Evolutionary conservation across 37 sponge, comb jelly and placozoan species (phyloP).

Genomic region (Crambe crambe): DNA sequence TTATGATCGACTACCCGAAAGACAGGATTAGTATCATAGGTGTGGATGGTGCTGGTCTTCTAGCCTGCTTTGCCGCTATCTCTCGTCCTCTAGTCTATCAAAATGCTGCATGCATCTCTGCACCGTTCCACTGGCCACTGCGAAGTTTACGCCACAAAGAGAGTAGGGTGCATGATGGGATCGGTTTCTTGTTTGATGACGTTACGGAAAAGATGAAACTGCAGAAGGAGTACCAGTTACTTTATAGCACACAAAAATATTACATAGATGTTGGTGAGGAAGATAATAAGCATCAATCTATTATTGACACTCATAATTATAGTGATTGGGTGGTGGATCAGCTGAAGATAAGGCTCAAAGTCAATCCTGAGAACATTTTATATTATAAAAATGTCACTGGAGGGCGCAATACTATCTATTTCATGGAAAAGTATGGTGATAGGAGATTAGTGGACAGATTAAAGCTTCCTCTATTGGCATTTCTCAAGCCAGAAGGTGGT

Average conservation of each 20-base stretch:
- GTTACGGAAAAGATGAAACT: background rate
- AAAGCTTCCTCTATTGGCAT: conserved; percentile 27
- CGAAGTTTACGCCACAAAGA: background rate
- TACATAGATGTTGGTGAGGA: conserved; percentile 66
- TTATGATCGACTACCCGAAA: conserved; percentile 40
- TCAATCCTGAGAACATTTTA: conserved; percentile 35
- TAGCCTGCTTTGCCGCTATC: conserved; percentile 73
- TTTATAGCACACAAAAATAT: conserved; percentile 58
- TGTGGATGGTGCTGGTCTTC: conserved; percentile 38
- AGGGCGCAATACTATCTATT: background rate
- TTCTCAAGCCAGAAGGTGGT: conserved; percentile 58
- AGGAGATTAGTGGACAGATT: conserved; percentile 26
- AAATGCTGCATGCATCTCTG: conserved; percentile 70
- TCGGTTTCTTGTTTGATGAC: background rate
- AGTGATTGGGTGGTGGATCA: conserved; percentile 43
- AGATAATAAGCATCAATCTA: conserved; percentile 37
- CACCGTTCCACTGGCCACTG: conserved; percentile 59
- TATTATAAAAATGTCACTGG: conserved; percentile 28
- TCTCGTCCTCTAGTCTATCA: conserved; percentile 51
- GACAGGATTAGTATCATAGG: conserved; percentile 64
- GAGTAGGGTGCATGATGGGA: background rate
- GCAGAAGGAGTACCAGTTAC: background rate
- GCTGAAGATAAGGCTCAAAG: conserved; percentile 18
- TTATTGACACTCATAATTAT: conserved; percentile 22
- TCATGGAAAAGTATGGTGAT: background rate